Percentiles rank a stretch among this genome's conserved stretches.
Evolutionary conservation across 2,797 vertebrate species (phyloP).

Genomic region (Melanotaenia maccullochi): DNA sequence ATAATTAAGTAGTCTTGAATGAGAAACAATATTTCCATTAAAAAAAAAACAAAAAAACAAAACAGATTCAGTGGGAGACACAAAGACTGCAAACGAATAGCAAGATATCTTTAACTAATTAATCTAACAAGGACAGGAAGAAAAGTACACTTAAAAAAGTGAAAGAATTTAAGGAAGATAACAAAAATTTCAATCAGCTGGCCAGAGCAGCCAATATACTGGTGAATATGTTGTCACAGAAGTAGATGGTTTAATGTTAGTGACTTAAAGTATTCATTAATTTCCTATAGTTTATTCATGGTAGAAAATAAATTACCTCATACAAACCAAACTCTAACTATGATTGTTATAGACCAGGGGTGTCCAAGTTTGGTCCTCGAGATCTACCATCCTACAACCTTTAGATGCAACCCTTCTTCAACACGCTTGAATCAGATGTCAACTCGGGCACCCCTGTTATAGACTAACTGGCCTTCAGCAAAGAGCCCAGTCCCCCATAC

Average conservation of each 20-base stretch:
- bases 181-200: background rate
- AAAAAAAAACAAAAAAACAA: slow-evolving; percentile 14
- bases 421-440: no score
- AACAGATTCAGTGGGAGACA: slow-evolving; percentile 18
- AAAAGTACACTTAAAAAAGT: background rate
- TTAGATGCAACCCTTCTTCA: no score
- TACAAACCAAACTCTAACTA: no score
- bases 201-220: background rate
- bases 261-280: background rate
- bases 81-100: background rate
- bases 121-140: background rate
- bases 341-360: no score
- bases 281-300: background rate
- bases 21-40: slow-evolving; percentile 31
- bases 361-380: no score
- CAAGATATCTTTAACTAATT: background rate
- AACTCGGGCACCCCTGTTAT: no score
- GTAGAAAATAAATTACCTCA: background rate
- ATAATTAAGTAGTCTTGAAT: slow-evolving; percentile 27
- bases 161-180: background rate
- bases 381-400: no score
- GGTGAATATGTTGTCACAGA: no score
- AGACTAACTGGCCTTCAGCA: no score
- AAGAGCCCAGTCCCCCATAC: no score
- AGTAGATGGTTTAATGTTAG: no score